Conservation (phyloP, 2,888 invertebrate genomes). For the Cephus runcator region DNA sequence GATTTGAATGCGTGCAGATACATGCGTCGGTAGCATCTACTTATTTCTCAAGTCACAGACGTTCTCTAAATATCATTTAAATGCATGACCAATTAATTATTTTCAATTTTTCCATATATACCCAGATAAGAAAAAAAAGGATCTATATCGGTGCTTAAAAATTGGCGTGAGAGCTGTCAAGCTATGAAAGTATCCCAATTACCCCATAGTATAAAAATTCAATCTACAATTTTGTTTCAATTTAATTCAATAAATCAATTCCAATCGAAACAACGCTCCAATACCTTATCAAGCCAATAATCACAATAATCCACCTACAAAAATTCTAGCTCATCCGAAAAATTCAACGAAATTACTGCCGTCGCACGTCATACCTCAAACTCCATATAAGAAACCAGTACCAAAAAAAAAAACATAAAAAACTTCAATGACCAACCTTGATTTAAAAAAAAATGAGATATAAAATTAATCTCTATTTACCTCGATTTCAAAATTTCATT, state of each 20-base stretch:
- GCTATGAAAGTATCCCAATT: too few species aligned
- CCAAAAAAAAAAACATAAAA: not conserved
- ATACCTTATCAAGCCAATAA: not conserved
- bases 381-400: not conserved
- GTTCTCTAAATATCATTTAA: not conserved
- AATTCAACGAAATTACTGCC: not conserved
- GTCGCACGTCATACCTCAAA: not conserved
- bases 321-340: not conserved
- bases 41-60: not conserved
- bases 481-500: not conserved
- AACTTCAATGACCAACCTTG: not conserved
- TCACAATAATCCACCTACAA: too few species aligned
- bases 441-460: not conserved
- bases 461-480: not conserved
- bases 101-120: too few species aligned
- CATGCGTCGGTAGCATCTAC: not conserved
- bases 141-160: not conserved
- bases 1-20: not conserved
- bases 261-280: not conserved
- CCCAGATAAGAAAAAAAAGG: too few species aligned
- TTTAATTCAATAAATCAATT: not conserved
- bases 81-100: not conserved
- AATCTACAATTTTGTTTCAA: not conserved
- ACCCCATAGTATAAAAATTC: not conserved
- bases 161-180: too few species aligned